A percentile compares a stretch with the other conserved stretches of the same genome.
These are phyloP conservation scores for Saguinus midas DNA, from an alignment of 2,113 vertebrate genomes.

Conservation along the genomic window DNA sequence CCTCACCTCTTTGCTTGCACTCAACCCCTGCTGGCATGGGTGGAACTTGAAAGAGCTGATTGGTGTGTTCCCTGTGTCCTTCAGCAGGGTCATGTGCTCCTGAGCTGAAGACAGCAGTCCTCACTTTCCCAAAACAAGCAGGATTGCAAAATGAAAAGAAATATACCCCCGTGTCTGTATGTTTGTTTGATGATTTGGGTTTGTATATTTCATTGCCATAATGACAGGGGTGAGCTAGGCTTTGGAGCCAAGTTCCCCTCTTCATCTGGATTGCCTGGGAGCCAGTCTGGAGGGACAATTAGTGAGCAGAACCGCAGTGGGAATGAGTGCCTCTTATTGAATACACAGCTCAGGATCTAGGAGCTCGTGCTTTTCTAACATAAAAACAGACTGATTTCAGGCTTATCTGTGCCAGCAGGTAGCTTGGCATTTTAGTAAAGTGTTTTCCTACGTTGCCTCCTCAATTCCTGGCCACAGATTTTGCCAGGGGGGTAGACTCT, in stretches of 20 bases:
- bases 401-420: not conserved
- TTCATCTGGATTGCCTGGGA: not conserved
- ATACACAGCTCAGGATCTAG: not conserved
- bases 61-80: not conserved
- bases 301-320: not conserved
- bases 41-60: not conserved
- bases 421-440: not conserved
- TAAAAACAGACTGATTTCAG: not conserved
- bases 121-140: constrained; percentile 44
- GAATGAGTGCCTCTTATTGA: not conserved
- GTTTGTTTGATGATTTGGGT: constrained; percentile 12
- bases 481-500: not conserved
- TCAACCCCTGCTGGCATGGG: not conserved
- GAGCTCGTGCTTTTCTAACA: not conserved
- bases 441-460: not conserved
- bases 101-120: not conserved
- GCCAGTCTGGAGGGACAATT: constrained; percentile 23
- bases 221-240: constrained; percentile 30
- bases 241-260: constrained; percentile 22
- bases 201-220: constrained; percentile 21
- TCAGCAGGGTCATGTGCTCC: not conserved
- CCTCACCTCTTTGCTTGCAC: fast-evolving
- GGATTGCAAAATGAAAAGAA: constrained; percentile 35
- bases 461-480: not conserved
- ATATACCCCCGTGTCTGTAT: not conserved